Base-by-base conservation (phyloP, 2,113 vertebrate genomes). In the Mesitornis unicolor region DNA sequence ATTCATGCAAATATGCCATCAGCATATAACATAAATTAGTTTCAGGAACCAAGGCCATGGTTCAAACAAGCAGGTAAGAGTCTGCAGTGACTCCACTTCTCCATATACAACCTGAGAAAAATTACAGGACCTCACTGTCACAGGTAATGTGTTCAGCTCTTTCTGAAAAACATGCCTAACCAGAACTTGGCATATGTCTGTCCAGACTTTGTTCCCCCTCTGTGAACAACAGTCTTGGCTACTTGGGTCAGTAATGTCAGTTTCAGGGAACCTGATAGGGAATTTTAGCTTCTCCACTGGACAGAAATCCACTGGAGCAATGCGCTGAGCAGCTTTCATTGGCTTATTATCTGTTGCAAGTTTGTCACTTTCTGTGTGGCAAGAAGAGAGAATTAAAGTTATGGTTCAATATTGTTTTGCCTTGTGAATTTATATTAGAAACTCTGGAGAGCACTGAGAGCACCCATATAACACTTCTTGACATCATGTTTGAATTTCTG, bases 401-500 rank as follows among this genome's bases (percentile, higher is more conserved):
- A 48, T 0, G 2, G 18, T 53, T 92, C 47, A 48, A 57, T 67
- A 63, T 36, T 35, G 22, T 50, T 84, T 65, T 57, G 28, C 21
- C 16, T 57, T 53, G 19, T 31, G 50, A 84, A 77, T 84, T 78
- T 77, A 31, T 38, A 50, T 87, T 69, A 61, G 67, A 64, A 89
- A 69, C 61, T 60, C 36, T 42, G 71, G 21, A 57, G 22, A 90
- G 29, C 22, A 68, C 54, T 57, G 45, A 68, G 10, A 82, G 9
- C 2, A 16, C 22, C 38, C 22, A n/a, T 17, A 9, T 20, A 91
- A 87, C 84, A 87, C 24, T 91, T 78, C 51, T 45, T 86, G 78
- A 74, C 33, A 95, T 89, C 28, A 78, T 87, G 82, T 87, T 93
- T 48, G n/a, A 95, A 91, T 92, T 91, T 90, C 40, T 87, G 42